Evolutionary conservation across 2,888 invertebrate species (phyloP).

Genomic region (Smittia sp.): DNA sequence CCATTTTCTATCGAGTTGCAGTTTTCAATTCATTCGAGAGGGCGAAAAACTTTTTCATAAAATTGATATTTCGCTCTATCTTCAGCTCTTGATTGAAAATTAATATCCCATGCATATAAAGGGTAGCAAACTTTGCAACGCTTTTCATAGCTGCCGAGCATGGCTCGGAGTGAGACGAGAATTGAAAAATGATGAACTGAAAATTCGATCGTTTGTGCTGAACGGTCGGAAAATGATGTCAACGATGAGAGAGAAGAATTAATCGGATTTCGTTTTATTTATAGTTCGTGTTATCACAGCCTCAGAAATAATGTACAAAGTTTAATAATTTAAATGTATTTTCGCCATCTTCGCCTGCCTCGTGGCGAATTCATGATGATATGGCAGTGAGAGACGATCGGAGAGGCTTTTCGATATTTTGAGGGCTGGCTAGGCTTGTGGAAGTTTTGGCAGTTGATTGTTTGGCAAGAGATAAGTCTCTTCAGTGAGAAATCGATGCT

Average conservation of each 20-base stretch:
- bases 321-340: not conserved
- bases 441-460: too few relatives aligned
- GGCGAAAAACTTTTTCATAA: not conserved
- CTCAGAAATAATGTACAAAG: slow-evolving; percentile 5
- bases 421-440: too few relatives aligned
- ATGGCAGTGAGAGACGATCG: too few relatives aligned
- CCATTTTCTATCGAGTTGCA: slow-evolving; percentile 8
- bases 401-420: too few relatives aligned
- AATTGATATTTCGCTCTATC: slow-evolving; percentile 1
- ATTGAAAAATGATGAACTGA: slow-evolving; percentile 28
- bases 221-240: not conserved
- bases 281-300: slow-evolving; percentile 27
- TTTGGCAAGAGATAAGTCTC: too few relatives aligned
- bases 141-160: not conserved
- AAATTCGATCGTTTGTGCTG: not conserved
- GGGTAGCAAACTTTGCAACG: not conserved
- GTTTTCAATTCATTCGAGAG: not conserved
- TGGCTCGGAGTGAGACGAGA: not conserved
- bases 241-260: not conserved
- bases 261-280: slow-evolving; percentile 7
- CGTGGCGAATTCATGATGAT: not conserved
- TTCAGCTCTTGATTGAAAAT: slow-evolving; percentile 36
- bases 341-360: not conserved
- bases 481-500: too few relatives aligned
- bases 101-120: slow-evolving; percentile 31